Base-by-base conservation (phyloP, 1,140 invertebrate species). In the Eurosta solidaginis region DNA sequence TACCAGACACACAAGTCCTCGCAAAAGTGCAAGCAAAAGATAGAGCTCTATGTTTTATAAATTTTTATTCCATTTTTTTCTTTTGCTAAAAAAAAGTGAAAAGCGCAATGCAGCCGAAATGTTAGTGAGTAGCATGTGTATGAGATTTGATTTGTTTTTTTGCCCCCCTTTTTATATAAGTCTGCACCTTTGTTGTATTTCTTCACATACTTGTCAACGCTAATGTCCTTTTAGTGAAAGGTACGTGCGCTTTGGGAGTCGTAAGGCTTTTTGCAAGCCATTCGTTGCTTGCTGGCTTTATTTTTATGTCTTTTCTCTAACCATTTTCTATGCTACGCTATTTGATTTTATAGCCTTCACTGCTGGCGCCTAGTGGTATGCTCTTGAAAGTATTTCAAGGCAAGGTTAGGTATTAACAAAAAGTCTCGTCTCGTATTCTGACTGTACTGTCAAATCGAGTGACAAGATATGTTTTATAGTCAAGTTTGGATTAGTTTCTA, bases 161-260 rank as follows among this genome's bases (percentile, higher is more conserved):
- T 59, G 29, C 14, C 54, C 33, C 22, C 54, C 29, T 36, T 59
- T 33, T 68, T n/a, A n/a, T n/a, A n/a, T n/a, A n/a, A n/a, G n/a
- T n/a, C n/a, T n/a, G n/a, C 2, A n/a, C n/a, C n/a, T 3, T 40
- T 42, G 33, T 27, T 40, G 59, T 40, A 33, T 2, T n/a, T 14
- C 33, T 68, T 40, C 40, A n/a, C 36, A 20, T 40, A 29, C 33
- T 33, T 68, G 59, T 40, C 59, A 42, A 20, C 33, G 59, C 33
- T 68, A 68, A 68, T 68, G 33, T 68, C 9, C 59, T n/a, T 36
- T 40, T 42, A 68, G 59, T 17, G 14, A 27, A 22, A 68, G 33
- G 29, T 68, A 68, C 59, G 59, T 68, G 59, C 33, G 59, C 33
- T 40, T 42, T 68, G 59, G 59, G 59, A 40, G 29, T 68, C 33